Percentiles rank a stretch among this genome's conserved stretches.
These are phyloP conservation scores for Pollenia angustigena DNA, from an alignment of 2,888 invertebrate species.

Conservation along the genomic window DNA sequence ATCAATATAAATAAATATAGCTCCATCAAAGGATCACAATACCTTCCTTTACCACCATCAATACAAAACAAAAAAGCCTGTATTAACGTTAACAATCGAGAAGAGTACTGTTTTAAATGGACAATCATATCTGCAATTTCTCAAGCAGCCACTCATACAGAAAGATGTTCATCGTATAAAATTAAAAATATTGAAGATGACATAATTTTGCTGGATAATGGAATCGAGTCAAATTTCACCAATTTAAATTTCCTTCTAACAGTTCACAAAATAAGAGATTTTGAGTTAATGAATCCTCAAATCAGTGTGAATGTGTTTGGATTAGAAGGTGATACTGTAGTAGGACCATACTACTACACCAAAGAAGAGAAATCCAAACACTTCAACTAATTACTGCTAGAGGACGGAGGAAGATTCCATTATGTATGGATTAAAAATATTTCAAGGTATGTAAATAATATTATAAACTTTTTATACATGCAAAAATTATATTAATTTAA, in stretches of 20 bases:
- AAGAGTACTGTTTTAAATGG: background rate
- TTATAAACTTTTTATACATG: too few species aligned
- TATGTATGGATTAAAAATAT: background rate
- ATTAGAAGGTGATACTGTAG: background rate
- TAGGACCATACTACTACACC: background rate
- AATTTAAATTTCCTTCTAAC: too few species aligned
- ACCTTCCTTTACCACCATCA: background rate
- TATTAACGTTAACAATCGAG: too few species aligned
- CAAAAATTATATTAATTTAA: too few species aligned
- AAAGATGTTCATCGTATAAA: background rate
- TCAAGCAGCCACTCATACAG: background rate
- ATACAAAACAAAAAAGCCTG: background rate
- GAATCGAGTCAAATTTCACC: too few species aligned
- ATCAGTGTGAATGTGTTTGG: background rate
- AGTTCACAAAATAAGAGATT: too few species aligned
- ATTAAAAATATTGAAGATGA: too few species aligned
- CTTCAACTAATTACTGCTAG: too few species aligned
- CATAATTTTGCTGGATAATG: too few species aligned
- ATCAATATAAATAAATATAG: background rate
- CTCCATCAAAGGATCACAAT: background rate
- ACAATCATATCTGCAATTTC: background rate
- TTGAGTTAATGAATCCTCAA: too few species aligned
- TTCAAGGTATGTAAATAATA: too few species aligned
- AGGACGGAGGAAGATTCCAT: too few species aligned
- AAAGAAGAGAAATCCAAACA: background rate